Evolutionary conservation across 2,113 vertebrate species (phyloP).

Genomic region (Coptodon bakossiorum): DNA sequence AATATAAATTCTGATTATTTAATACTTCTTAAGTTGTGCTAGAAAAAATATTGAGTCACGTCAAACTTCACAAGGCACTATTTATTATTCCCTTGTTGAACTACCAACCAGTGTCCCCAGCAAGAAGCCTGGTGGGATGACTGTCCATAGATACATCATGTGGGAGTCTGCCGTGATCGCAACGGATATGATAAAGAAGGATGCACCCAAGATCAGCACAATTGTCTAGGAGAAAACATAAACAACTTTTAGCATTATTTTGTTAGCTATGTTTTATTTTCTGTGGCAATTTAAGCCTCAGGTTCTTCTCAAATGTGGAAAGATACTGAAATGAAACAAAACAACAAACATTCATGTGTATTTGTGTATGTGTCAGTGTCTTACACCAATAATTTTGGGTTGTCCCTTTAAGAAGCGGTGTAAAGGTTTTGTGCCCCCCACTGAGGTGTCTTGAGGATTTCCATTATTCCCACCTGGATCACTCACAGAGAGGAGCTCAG

Average conservation of each 20-base stretch:
- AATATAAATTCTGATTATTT: neutral
- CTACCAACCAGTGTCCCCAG: conserved; percentile 55
- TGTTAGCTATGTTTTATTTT: neutral
- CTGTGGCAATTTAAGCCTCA: neutral
- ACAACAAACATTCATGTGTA: neutral
- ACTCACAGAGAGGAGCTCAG: neutral
- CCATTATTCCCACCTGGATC: neutral
- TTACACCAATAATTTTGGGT: conserved; percentile 66
- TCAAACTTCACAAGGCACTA: neutral
- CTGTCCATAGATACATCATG: accelerated
- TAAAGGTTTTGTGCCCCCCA: conserved; percentile 67
- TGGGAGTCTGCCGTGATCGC: accelerated
- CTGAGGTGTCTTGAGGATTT: neutral
- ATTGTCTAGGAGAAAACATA: conserved; percentile 7
- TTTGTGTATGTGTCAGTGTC: neutral
- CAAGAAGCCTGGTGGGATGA: neutral
- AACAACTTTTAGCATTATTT: neutral
- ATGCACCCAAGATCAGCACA: conserved; percentile 15
- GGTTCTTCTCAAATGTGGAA: neutral
- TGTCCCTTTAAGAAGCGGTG: conserved; percentile 68
- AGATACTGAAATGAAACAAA: neutral
- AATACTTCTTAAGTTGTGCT: neutral
- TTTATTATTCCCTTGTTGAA: neutral
- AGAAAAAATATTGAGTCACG: neutral
- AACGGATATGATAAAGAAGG: neutral